Evolutionary conservation across 2,113 vertebrate genomes (phyloP).

Genomic region (Microcebus griseorufus): DNA sequence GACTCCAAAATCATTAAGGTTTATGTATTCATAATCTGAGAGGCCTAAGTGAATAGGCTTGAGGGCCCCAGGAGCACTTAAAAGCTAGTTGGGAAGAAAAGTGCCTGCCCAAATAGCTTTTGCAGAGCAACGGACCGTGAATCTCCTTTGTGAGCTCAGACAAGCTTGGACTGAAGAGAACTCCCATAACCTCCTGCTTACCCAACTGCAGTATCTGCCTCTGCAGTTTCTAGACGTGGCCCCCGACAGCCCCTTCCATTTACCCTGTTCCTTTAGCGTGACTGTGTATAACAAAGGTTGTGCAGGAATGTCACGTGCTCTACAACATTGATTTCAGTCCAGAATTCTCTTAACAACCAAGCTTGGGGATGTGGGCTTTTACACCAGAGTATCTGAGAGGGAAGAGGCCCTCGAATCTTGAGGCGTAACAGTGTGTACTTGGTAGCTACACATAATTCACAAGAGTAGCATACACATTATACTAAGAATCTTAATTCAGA

Average conservation of each 20-base stretch:
- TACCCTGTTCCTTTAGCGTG: not conserved
- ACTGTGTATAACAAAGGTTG: not conserved
- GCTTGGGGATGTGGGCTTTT: not conserved
- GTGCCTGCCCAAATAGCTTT: conserved; percentile 50
- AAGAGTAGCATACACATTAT: not conserved
- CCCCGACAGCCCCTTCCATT: not conserved
- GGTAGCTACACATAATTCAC: not conserved
- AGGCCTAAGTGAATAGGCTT: not conserved
- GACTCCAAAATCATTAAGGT: conserved; percentile 56
- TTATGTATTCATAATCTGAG: conserved; percentile 50
- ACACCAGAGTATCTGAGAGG: too few species aligned
- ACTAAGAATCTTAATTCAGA: not conserved
- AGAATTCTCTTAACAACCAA: not conserved
- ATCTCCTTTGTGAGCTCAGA: conserved; percentile 53
- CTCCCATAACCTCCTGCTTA: not conserved
- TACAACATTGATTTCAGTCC: conserved; percentile 25
- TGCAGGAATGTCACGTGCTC: not conserved
- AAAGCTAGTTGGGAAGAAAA: not conserved
- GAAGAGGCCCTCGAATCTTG: not conserved
- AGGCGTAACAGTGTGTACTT: not conserved
- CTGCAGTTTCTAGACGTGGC: not conserved
- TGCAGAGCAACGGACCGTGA: not conserved
- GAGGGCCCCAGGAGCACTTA: conserved; percentile 36
- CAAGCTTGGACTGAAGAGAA: not conserved
- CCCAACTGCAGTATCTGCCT: not conserved